Base-by-base conservation (phyloP, 2,888 invertebrate species). In the Nomada lathburiana region DNA sequence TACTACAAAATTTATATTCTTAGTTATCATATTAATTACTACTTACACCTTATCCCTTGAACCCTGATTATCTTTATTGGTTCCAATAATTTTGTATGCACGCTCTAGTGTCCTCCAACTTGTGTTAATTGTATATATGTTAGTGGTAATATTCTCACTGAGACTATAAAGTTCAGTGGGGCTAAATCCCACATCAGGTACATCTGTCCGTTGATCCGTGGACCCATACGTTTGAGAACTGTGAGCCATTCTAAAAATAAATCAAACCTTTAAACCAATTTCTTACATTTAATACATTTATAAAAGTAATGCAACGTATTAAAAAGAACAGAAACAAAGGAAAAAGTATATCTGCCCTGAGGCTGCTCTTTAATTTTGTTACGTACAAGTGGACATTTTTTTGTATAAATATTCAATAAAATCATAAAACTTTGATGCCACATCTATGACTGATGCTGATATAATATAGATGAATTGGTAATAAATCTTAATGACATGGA, bases 91-190 rank as follows among this genome's bases (percentile, higher is more conserved):
- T 92, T 97, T 97, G 89, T 96, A 94, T 89, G 96, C 96, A 92
- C 96, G 96, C 92, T 97, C 97, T 87, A 98, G 93, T 5, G 95
- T 95, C 88, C 96, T 96, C 92, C 97, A 95, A 83, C 96, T 97
- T 62, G 96, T 95, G 91, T 97, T 97, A 69, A 98, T 96, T 0
- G 96, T 96, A 91, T 96, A 97, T 72, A 98, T 96, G 93, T 97
- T 97, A 74, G 97, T 96, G 0, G 96, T 97, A 79, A 98, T 97
- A 90, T 96, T 96, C 92, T 98, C 98, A 91, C 97, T 97, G 64
- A 97, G 94, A 91, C 96, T 96, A 93, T 97, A 96, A 83, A 97
- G 95, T 93, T 97, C 97, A 2, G 96, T 96, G 3, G 96, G 96
- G 89, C 96, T 96, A 92, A 96, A 96, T 64, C 96, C 96, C 36